Percentiles rank a stretch among this genome's conserved stretches.
phyloP scores from a whole-genome alignment of 2,113 vertebrate genomes.

The Falcunculus frontatus region DNA sequence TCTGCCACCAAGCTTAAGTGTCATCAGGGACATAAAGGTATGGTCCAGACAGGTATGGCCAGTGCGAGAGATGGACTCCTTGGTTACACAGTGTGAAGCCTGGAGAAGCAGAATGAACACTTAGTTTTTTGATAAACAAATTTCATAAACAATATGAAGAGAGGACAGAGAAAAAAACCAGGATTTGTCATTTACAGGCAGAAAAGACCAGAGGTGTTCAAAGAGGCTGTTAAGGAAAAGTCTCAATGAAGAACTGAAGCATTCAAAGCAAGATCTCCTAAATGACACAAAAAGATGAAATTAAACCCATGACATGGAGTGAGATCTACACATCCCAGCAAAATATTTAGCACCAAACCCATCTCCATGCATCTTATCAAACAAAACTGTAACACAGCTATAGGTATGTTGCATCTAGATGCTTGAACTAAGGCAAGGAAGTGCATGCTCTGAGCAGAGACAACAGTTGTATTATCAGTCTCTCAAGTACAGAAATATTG shows the following conservation, averaged over 20 bases:
- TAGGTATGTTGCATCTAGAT: neutral
- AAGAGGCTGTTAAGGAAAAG: neutral
- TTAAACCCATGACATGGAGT: neutral
- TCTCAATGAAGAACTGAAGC: neutral
- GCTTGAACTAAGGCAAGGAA: neutral
- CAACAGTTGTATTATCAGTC: neutral
- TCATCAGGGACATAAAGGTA: neutral
- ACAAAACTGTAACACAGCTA: neutral
- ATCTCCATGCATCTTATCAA: neutral
- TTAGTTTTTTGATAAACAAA: neutral
- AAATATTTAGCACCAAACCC: neutral
- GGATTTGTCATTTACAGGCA: neutral
- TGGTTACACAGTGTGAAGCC: neutral
- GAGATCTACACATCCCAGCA: neutral
- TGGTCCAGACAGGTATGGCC: neutral
- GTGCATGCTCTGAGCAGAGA: neutral
- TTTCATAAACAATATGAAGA: neutral
- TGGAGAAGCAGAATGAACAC: neutral
- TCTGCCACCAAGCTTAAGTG: neutral
- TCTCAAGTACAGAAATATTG: neutral
- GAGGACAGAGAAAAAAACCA: neutral
- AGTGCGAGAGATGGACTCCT: neutral
- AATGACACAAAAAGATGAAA: neutral
- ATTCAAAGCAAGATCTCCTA: neutral
- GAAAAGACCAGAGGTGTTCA: neutral